Evolutionary conservation across 2,888 invertebrate genomes (phyloP).

Genomic region (Thyatira batis): DNA sequence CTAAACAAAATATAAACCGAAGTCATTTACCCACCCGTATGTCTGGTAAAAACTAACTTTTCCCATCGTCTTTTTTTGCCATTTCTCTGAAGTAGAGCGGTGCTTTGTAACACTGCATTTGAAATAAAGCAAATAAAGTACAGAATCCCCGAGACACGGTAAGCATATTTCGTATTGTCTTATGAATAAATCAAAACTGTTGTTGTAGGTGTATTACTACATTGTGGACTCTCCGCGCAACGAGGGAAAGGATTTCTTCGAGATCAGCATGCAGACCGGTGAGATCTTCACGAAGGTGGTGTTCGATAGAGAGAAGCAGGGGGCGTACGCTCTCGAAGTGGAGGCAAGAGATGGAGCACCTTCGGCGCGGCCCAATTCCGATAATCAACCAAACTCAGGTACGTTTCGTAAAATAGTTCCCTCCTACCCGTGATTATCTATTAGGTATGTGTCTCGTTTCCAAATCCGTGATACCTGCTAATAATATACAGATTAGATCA

Average conservation of each 20-base stretch:
- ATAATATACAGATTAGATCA: too few species aligned
- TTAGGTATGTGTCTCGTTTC: neutral
- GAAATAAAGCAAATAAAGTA: neutral
- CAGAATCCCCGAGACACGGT: neutral
- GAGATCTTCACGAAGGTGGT: slow-evolving; percentile 97
- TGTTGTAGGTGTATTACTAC: slow-evolving; percentile 92
- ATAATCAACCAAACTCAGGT: slow-evolving; percentile 98
- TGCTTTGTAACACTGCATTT: neutral
- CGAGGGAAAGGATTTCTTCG: slow-evolving; percentile 97
- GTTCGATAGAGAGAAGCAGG: slow-evolving; percentile 99
- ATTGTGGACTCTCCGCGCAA: slow-evolving; percentile 95
- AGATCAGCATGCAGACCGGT: slow-evolving; percentile 97
- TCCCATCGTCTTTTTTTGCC: neutral
- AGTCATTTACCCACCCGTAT: too few species aligned
- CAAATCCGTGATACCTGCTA: neutral
- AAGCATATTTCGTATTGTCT: neutral
- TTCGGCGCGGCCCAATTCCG: slow-evolving; percentile 97
- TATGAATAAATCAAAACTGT: slow-evolving; percentile 7
- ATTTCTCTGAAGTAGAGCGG: neutral
- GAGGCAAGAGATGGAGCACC: slow-evolving; percentile 98
- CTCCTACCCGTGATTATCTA: neutral
- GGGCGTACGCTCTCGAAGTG: slow-evolving; percentile 98
- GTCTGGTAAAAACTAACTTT: neutral
- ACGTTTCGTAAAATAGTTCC: slow-evolving; percentile 23
- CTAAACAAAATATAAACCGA: too few species aligned